Conservation (phyloP, 2,113 vertebrate genomes). For the Mugil cephalus region DNA sequence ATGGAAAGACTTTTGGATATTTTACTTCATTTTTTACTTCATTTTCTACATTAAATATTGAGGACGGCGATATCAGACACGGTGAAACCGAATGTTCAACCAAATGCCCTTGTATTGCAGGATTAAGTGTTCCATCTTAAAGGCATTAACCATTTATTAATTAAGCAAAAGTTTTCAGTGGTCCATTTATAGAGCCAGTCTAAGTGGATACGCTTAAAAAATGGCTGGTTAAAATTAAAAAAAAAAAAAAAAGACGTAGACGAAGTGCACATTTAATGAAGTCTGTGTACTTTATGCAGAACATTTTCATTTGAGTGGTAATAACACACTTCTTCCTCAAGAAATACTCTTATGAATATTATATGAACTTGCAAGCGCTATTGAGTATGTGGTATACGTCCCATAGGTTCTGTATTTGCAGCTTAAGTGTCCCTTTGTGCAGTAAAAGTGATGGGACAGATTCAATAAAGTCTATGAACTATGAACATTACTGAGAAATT, state of each 20-base stretch:
- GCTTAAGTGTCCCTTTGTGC: not conserved
- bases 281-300: not conserved
- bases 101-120: conserved; percentile 51
- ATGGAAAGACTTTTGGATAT: conserved; percentile 17
- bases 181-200: conserved; percentile 67
- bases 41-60: conserved; percentile 56
- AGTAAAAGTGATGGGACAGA: not conserved
- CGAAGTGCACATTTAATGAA: conserved; percentile 47
- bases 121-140: conserved; percentile 62
- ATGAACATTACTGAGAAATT: conserved; percentile 1
- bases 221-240: conserved; percentile 50
- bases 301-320: not conserved
- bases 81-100: conserved; percentile 52
- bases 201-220: conserved; percentile 45
- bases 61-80: conserved; percentile 50
- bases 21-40: conserved; percentile 2
- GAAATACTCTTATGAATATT: not conserved
- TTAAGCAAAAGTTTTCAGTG: conserved; percentile 59
- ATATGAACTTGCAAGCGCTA: too few relatives aligned
- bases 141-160: conserved; percentile 75
- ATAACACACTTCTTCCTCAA: not conserved
- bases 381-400: too few relatives aligned
- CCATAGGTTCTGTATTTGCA: not conserved
- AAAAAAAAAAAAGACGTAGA: conserved; percentile 25
- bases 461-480: not conserved